These are phyloP conservation scores for Mixornis gularis DNA, from an alignment of 2,113 vertebrate genomes.

Conservation along the genomic window DNA sequence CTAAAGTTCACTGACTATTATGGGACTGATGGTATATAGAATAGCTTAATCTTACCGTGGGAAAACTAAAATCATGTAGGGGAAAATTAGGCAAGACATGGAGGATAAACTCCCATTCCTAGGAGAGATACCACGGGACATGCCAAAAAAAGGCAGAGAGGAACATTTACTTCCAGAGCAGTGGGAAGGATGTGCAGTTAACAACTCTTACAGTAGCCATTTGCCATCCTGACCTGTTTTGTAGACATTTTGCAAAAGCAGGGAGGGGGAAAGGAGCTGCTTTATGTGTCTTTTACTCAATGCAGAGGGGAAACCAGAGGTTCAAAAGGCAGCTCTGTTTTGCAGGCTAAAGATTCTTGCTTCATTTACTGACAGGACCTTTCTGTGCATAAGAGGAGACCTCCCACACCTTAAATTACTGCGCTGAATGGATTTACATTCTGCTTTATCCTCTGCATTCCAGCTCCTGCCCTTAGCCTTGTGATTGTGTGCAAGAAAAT, in stretches of 20 bases:
- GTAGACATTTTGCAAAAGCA: not conserved
- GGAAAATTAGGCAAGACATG: slow-evolving; percentile 15
- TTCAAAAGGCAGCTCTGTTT: slow-evolving; percentile 11
- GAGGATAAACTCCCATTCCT: slow-evolving; percentile 32
- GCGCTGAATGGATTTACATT: slow-evolving; percentile 36
- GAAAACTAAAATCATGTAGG: slow-evolving; percentile 42
- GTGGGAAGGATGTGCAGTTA: not conserved
- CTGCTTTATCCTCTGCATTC: slow-evolving; percentile 55
- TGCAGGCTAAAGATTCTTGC: not conserved
- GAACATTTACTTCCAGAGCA: not conserved
- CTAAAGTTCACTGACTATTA: slow-evolving; percentile 47
- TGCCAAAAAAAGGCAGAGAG: slow-evolving; percentile 12
- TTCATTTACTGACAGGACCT: slow-evolving; percentile 45
- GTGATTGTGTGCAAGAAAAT: not conserved
- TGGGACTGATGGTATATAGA: slow-evolving; percentile 10
- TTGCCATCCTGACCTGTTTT: not conserved
- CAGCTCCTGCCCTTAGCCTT: slow-evolving; percentile 44
- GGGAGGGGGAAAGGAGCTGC: not conserved
- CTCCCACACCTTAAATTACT: slow-evolving; percentile 59
- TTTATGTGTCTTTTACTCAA: not conserved
- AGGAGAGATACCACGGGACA: not conserved
- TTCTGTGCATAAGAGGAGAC: slow-evolving; percentile 30
- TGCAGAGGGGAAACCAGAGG: slow-evolving; percentile 18
- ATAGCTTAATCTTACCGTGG: slow-evolving; percentile 52
- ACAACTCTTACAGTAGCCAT: not conserved